Evolutionary conservation across 2,113 vertebrate species (phyloP).

Genomic region (Leucosticte australis): DNA sequence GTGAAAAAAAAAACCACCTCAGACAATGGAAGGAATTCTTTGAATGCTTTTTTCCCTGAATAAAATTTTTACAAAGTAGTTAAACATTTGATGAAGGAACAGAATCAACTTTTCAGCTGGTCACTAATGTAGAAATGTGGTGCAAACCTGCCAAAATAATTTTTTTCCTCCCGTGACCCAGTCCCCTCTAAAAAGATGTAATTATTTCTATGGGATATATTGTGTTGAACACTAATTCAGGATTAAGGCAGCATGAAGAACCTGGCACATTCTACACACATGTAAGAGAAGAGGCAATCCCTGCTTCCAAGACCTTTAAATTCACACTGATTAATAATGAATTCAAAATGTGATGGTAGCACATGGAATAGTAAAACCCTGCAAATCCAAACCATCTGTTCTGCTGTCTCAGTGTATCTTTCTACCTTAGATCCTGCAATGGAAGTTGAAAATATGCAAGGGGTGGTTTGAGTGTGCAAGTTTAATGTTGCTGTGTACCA

Average conservation of each 20-base stretch:
- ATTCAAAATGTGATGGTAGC: not conserved
- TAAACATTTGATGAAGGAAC: not conserved
- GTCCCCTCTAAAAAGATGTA: not conserved
- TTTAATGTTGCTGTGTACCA: not conserved
- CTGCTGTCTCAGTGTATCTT: not conserved
- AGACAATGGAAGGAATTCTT: not conserved
- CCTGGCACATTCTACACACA: not conserved
- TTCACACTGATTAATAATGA: not conserved
- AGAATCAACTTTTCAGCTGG: not conserved
- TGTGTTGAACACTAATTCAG: not conserved
- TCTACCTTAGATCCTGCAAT: not conserved
- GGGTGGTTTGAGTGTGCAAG: not conserved
- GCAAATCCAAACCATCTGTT: not conserved
- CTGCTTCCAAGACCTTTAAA: not conserved
- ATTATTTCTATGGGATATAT: not conserved
- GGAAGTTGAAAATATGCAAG: not conserved
- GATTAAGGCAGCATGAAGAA: not conserved
- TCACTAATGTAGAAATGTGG: not conserved
- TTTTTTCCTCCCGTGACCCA: not conserved
- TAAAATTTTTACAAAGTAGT: not conserved
- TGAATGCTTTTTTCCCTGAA: not conserved
- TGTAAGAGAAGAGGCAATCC: not conserved
- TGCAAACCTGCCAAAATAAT: not conserved
- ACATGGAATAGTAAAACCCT: not conserved
- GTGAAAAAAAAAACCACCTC: not conserved